Base-by-base conservation (phyloP, 2,888 invertebrate genomes). In the Anodontia alba region DNA sequence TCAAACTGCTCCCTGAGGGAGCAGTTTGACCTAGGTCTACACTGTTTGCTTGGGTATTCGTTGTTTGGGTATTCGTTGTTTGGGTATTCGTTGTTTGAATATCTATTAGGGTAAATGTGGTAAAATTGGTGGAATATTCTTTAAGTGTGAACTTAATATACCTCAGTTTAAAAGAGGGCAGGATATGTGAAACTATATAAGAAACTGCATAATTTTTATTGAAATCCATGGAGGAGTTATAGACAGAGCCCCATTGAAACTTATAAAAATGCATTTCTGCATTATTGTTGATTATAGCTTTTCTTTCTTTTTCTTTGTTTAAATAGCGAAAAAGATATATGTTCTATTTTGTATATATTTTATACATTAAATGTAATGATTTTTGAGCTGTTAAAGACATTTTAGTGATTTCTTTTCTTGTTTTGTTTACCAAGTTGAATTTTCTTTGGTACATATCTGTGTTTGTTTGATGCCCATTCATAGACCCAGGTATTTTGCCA, bases 271-370 rank as follows among this genome's bases (percentile, higher is more conserved):
- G 62, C 62, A 31, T 62, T 62, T 54, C 20, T 33, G 62, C 62
- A 62, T 62, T 62, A 17, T 62, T 62, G 62, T 62, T 57, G 29
- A 57, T 57, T 29, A 29, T 26, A 33, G 26, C 17, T 62, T 33
- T 54, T 54, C 54, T 54, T 26, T 49, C n/a, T n/a, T 38, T 38
- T 38, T 10, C 54, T 54, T 62, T 33, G 62, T 62, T 62, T 62
- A 23, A 23, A 26, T 54, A 62, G 62, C 12, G 17, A 17, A 62
- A 62, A n/a, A 33, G 1, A 31, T 31, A 62, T 62, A 17, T 62
- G 17, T 33, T 62, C 31, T 62, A 33, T 62, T 62, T 31, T 62
- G 33, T 62, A 62, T 62, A 33, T 62, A 62, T 33, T 62, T 62
- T 62, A 33, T 62, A 62, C 33, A 33, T 62, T 17, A 62, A 54